Base-by-base conservation (phyloP, 2,888 invertebrate species). In the Philereme vetulata region DNA sequence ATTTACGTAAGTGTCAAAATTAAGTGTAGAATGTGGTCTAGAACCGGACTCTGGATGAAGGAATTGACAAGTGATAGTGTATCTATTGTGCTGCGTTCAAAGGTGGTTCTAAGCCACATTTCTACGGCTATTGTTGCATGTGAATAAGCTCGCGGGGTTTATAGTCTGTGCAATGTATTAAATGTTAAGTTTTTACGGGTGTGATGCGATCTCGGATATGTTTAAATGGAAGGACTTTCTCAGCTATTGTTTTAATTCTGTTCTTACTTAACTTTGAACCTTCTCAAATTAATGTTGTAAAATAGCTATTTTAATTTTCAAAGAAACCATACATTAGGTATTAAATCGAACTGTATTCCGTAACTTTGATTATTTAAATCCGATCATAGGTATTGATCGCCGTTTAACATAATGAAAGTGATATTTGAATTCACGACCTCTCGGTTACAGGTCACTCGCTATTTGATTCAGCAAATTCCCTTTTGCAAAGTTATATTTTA, bases 1-100 rank as follows among this genome's bases (percentile, higher is more conserved):
- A 78, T 90, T 84, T 90, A 90, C 88, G 91, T 91, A 91, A 91
- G 91, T 91, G 91, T 86, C 86, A 87, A 84, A 80, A 71, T 60
- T 66, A 73, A 80, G 82, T 83, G 84, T 78, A 82, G 85, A 81
- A 82, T 88, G 88, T 87, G 89, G 89, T 88, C 81, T 81, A 85
- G 88, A 86, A 86, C 82, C 79, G 78, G 84, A 83, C 74, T 60
- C 51, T 51, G 61, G 51, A 60, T 50, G 52, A 59, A 58, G 40
- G 42, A 38, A 33, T 10, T 43, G 43, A 55, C 51, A 56, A 65
- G 67, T 67, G 67, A 62, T 71, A 66, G 74, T 72, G 72, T 43
- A 11, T 53, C 61, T 62, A 58, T 66, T 66, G 66, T 66, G 44
- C 44, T 44, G 6, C 21, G 63, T 60, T 61, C 53, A 32, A 57